phyloP scores from a whole-genome alignment of 2,797 vertebrate genomes.

The Trachurus trachurus region DNA sequence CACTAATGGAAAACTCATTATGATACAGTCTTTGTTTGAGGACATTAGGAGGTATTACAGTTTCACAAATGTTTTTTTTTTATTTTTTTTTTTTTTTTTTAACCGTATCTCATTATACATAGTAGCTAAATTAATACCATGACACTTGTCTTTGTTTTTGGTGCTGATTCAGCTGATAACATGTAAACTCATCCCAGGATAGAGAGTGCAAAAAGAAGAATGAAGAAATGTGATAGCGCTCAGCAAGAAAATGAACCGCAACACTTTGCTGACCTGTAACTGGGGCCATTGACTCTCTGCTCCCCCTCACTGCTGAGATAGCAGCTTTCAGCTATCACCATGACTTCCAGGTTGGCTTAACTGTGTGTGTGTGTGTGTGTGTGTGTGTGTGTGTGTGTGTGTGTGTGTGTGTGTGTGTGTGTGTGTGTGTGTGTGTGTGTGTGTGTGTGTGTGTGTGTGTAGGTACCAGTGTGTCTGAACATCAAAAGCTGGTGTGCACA shows the following conservation, averaged over 20 bases:
- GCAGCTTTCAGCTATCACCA: constrained; percentile 21
- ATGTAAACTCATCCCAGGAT: neutral
- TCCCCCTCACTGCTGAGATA: constrained; percentile 23
- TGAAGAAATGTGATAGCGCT: neutral
- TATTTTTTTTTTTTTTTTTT: neutral
- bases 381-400: constrained; percentile 1
- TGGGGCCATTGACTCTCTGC: constrained; percentile 15
- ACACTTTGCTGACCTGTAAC: constrained; percentile 39
- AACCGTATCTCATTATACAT: neutral
- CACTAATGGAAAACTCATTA: neutral
- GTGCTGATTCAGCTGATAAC: neutral
- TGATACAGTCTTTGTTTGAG: neutral
- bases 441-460: neutral
- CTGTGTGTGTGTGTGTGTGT: constrained; percentile 5
- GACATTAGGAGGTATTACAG: neutral
- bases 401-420: neutral
- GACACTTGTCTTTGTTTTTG: constrained; percentile 4
- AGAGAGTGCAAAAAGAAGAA: neutral
- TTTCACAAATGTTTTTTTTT: neutral
- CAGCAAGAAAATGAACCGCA: constrained; percentile 14
- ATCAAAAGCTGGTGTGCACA: constrained; percentile 75
- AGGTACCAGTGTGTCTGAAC: constrained; percentile 29
- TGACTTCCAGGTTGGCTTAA: constrained; percentile 36
- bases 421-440: constrained; percentile 3
- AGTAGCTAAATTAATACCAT: neutral